Base-by-base conservation (phyloP, 2,113 vertebrate genomes). In the Phoenicopterus ruber region DNA sequence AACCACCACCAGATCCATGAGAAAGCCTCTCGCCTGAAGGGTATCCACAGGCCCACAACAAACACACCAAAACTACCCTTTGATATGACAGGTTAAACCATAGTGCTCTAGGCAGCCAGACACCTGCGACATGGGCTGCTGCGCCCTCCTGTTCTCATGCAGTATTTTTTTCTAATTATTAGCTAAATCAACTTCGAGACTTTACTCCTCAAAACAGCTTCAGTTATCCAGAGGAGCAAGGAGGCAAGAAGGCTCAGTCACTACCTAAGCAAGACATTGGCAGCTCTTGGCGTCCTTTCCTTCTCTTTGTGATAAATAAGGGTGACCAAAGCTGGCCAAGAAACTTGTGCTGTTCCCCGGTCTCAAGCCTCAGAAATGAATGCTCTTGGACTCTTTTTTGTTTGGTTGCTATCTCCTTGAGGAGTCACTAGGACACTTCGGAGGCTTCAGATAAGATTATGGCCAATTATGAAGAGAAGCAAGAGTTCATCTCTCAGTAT, bases 401-500 rank as follows among this genome's bases (percentile, higher is more conserved):
- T 49, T 66, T 66, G 63, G 36, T 29, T 44, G 26, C 72, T 92
- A 80, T 89, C 86, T n/a, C 54, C 58, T 26, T 47, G 49, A 91
- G 55, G 46, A 93, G 69, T 44, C 38, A 36, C 79, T 88, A 58
- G 67, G 77, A 86, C 61, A 84, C 38, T 52, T 59, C 0, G 6
- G 69, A 89, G 26, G 50, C 55, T 94, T 90, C 94, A 93, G 90
- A 73, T 93, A 92, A 96, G 90, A 84, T 92, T 86, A 74, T 4
- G 40, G 80, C 34, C 74, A 94, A 17, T 88, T 84, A 72, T 0
- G 0, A 95, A 79, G 80, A 82, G 74, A 91, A 80, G 86, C 92
- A 92, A 44, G 86, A 91, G 66, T 93, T 92, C 74, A 81, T 80
- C 50, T 63, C 46, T 24, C 16, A 1, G 15, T 94, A 91, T 72